These are phyloP conservation scores for Baronia brevicornis DNA, from an alignment of 2,888 invertebrate genomes.

Conservation along the genomic window DNA sequence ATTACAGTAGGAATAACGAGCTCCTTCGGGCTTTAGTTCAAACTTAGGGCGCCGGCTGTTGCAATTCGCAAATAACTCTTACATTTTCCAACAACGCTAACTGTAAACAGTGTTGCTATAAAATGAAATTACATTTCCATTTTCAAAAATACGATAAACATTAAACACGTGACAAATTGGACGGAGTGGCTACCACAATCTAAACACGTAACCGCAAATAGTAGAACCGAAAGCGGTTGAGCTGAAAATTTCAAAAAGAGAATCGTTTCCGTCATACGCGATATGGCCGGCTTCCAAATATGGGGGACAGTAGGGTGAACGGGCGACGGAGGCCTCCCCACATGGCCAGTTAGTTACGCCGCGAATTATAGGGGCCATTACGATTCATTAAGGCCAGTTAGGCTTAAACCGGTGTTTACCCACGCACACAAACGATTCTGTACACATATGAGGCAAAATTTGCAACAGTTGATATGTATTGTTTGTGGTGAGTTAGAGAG, in stretches of 20 bases:
- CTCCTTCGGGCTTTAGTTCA: slow-evolving; percentile 68
- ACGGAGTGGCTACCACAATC: slow-evolving; percentile 37
- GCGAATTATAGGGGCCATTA: slow-evolving; percentile 77
- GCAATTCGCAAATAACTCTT: slow-evolving; percentile 44
- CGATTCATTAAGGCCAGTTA: slow-evolving; percentile 78
- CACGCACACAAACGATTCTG: slow-evolving; percentile 50
- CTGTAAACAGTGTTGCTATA: slow-evolving; percentile 22
- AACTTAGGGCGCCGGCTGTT: slow-evolving; percentile 63
- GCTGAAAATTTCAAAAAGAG: slow-evolving; percentile 69
- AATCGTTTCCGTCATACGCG: slow-evolving; percentile 66
- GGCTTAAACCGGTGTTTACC: slow-evolving; percentile 76
- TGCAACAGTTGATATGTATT: slow-evolving; percentile 59
- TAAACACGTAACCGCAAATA: slow-evolving; percentile 67
- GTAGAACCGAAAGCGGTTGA: slow-evolving; percentile 44
- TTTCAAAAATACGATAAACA: too few species aligned
- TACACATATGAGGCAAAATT: slow-evolving; percentile 32
- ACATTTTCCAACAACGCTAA: slow-evolving; percentile 26
- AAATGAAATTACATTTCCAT: slow-evolving; percentile 15
- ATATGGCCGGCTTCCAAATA: slow-evolving; percentile 70
- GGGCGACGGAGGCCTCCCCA: slow-evolving; percentile 45
- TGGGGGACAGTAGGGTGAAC: slow-evolving; percentile 30
- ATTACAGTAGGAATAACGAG: slow-evolving; percentile 71
- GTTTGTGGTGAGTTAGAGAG: slow-evolving; percentile 44
- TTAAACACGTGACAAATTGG: slow-evolving; percentile 38
- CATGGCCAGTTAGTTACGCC: slow-evolving; percentile 76